Evolutionary conservation across 2,888 invertebrate genomes (phyloP), one percentile per base, ranked within the genome.

Genomic region (Diplolepis rosae): DNA sequence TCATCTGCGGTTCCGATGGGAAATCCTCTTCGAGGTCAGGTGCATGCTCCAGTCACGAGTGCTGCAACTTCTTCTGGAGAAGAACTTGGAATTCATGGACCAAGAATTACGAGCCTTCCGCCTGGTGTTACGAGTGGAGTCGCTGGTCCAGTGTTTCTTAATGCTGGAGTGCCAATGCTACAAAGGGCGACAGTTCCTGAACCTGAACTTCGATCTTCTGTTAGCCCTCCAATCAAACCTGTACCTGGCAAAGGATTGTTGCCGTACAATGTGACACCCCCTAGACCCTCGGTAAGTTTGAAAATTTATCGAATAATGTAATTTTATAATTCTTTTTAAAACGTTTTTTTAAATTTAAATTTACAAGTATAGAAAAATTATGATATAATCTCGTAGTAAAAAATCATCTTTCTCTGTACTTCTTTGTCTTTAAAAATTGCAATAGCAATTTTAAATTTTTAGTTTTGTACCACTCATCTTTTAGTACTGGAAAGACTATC

Each of bases 231-330:
- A 1, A 79, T 85, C 0, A 88, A 88, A 73, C 81, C 85, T 4
- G 77, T 82, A 24, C 71, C 84, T 68, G 91, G 90, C 15, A 93
- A 96, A 87, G 95, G 94, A 79, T 89, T 96, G 68, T 89, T 97
- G 77, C 96, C 96, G 0, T 96, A 95, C 84, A 96, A 95, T 88
- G 95, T 97, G 28, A 96, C 96, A 54, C 96, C 96, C 48, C 95
- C 96, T 4, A 92, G 95, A 73, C 95, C 95, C 28, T 92, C 94
- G 82, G 90, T 90, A 85, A 86, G 83, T 73, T 67, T 70, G n/a
- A n/a, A n/a, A n/a, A n/a, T n/a, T n/a, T n/a, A n/a, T n/a, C n/a
- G n/a, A n/a, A n/a, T 39, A 13, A 56, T 66, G 45, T 11, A 67
- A 35, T 39, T 66, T 54, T 13, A 68, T 13, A 6, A 15, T 13